Evolutionary conservation across 2,797 vertebrate species (phyloP), one percentile per base, ranked within the genome.

Genomic region (Lates japonicus): DNA sequence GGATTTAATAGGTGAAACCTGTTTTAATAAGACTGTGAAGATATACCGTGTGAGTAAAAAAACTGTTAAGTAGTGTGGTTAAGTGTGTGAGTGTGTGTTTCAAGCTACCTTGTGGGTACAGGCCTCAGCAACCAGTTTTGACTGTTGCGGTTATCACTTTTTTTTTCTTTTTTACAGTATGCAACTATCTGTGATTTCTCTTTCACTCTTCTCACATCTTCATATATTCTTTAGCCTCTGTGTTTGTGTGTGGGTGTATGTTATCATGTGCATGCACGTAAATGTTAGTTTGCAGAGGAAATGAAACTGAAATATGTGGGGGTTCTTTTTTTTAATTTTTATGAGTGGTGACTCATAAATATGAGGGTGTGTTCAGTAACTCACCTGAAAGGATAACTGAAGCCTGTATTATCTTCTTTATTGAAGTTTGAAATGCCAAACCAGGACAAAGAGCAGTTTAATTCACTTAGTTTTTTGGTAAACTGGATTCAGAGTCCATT

Each of bases 71-170:
- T 8, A 0, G 2, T 69, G 70, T 58, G 78, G 55, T 59, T 63
- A 13, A 16, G 9, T 11, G 39, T 39, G 39, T 39, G 37, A 11
- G 55, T 59, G 20, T 31, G 49, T 7, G 66, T 16, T 16, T 22
- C 1, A 1, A 3, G 22, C 19, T 39, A 13, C n/a, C 5, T 16
- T 87, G 84, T 70, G 88, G 91, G 83, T 22, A 49, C 22, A 83
- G 19, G 75, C 70, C 49, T 77, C 84, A 82, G 25, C 19, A 1
- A 78, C 84, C 77, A 37, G 22, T 37, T 16, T 70, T 11, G 1
- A 63, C 68, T 37, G 67, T 42, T 88, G 91, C 42, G 90, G 91
- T 92, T 91, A n/a, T 82, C 88, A 77, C 83, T 29, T 86, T 35
- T 29, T 29, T 29, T 29, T 29, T 29, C n/a, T n/a, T 29, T 62